Evolutionary conservation across 2,113 vertebrate genomes (phyloP).

Genomic region (Oncorhynchus clarkii): DNA sequence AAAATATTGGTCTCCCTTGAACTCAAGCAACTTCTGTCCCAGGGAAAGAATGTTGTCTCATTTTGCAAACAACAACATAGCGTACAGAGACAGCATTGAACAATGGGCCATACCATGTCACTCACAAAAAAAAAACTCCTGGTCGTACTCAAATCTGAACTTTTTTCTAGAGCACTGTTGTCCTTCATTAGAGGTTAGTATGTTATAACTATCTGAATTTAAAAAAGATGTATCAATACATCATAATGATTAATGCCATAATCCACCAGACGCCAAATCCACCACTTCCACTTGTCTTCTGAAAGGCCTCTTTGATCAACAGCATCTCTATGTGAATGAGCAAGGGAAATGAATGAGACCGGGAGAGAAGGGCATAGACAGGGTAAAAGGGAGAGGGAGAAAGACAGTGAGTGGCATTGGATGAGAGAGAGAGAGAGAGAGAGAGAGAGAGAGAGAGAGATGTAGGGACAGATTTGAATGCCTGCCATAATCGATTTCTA

Average conservation of each 20-base stretch:
- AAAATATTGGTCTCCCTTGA: conserved; percentile 4
- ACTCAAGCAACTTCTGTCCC: conserved; percentile 35
- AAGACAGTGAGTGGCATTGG: neutral
- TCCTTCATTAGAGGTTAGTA: neutral
- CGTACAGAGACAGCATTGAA: conserved; percentile 27
- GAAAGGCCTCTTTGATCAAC: conserved; percentile 54
- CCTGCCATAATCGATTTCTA: conserved; percentile 38
- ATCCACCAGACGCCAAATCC: neutral
- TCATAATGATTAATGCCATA: too few species aligned
- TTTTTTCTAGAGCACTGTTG: neutral
- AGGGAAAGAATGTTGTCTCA: conserved; percentile 33
- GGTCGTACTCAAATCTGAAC: neutral
- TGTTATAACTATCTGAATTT: conserved; percentile 12
- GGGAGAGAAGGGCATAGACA: neutral
- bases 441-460: conserved; percentile 16
- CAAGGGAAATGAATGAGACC: conserved; percentile 3
- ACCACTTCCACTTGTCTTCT: conserved; percentile 61
- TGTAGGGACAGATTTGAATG: conserved; percentile 13
- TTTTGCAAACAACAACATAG: conserved; percentile 34
- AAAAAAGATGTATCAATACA: neutral
- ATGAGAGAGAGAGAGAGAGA: conserved; percentile 32
- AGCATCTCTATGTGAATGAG: neutral
- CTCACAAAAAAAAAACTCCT: neutral
- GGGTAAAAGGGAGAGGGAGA: neutral
- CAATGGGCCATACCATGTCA: conserved; percentile 42